Evolutionary conservation across 2,113 vertebrate species (phyloP).

Genomic region (Macrotis lagotis): DNA sequence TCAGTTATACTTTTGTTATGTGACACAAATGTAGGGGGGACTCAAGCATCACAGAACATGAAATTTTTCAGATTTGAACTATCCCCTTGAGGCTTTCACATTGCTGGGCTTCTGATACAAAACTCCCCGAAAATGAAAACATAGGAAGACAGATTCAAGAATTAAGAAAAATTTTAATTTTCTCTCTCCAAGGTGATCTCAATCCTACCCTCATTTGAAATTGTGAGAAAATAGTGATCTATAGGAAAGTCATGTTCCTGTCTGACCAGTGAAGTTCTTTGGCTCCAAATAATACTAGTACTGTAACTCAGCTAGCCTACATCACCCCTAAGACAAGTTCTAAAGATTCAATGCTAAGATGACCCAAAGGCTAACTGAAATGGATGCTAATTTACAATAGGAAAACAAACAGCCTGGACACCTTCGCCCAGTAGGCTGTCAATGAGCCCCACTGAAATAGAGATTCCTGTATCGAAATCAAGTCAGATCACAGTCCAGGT

Average conservation of each 20-base stretch:
- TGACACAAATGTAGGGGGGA: conserved; percentile 21
- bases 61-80: conserved; percentile 1
- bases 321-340: not conserved
- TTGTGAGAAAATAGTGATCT: not conserved
- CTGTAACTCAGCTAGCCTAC: not conserved
- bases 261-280: not conserved
- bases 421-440: not conserved
- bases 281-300: not conserved
- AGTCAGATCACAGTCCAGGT: not conserved
- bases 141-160: not conserved
- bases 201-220: too few species aligned
- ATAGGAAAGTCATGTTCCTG: conserved; percentile 1
- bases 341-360: not conserved
- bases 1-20: conserved; percentile 39
- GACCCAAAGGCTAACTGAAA: not conserved
- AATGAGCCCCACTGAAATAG: not conserved
- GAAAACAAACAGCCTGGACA: not conserved
- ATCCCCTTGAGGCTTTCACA: not conserved
- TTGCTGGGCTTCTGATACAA: not conserved
- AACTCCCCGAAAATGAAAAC: not conserved
- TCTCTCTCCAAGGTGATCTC: not conserved
- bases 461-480: not conserved
- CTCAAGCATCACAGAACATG: not conserved
- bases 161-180: not conserved
- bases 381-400: not conserved